phyloP scores from a whole-genome alignment of 2,888 invertebrate genomes.

The Caenorhabditis sp. region DNA sequence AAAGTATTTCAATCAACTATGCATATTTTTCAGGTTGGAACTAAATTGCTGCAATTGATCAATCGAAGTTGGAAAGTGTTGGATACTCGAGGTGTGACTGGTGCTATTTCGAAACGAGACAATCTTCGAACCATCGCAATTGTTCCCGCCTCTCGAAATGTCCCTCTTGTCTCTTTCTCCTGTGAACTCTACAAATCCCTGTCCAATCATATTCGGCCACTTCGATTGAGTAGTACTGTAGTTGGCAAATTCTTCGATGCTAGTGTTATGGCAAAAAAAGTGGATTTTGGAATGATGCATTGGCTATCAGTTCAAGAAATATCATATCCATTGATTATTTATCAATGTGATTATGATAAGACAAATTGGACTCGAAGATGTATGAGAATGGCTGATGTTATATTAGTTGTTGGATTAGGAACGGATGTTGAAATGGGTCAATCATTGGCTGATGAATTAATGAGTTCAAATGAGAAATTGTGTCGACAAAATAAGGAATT shows the following conservation, averaged over 20 bases:
- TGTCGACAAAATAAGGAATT: conserved; percentile 95
- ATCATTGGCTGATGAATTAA: conserved; percentile 12
- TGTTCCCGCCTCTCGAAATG: conserved; percentile 90
- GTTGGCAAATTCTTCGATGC: conserved; percentile 22
- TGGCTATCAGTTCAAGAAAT: conserved; percentile 99
- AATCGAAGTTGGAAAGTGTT: conserved; percentile 75
- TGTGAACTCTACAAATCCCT: conserved; percentile 93
- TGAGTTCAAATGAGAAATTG: conserved; percentile 77
- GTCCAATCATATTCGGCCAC: conserved; percentile 75
- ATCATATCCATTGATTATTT: conserved; percentile 89
- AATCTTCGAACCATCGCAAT: conserved; percentile 95
- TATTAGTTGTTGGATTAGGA: conserved; percentile 90
- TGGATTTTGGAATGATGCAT: conserved; percentile 82
- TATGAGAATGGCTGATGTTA: conserved; percentile 92
- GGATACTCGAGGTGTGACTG: not conserved
- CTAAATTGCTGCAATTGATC: conserved; percentile 90
- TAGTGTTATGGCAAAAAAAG: conserved; percentile 32
- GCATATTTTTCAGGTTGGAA: conserved; percentile 80
- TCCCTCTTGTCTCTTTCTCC: conserved; percentile 92
- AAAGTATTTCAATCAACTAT: too few relatives aligned
- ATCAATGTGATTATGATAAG: conserved; percentile 90
- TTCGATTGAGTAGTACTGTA: conserved; percentile 77
- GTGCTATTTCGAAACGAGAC: conserved; percentile 18
- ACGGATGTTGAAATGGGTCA: conserved; percentile 79
- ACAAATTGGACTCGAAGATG: conserved; percentile 89